These are phyloP conservation scores for Eutrigla gurnardus DNA, from an alignment of 2,797 vertebrate genomes.

Conservation along the genomic window DNA sequence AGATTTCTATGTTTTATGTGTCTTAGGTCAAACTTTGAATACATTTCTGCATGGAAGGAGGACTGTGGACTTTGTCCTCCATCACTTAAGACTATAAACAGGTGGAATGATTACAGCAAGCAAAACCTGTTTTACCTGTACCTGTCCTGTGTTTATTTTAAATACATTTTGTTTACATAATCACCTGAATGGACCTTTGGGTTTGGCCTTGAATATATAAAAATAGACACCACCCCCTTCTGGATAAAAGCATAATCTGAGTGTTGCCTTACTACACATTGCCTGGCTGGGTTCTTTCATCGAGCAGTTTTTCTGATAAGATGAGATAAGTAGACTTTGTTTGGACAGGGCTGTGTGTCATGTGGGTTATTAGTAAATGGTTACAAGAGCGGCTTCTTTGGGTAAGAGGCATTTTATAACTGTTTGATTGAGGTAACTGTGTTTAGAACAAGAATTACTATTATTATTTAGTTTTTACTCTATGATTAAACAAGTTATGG, in stretches of 20 bases:
- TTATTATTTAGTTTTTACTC: neutral
- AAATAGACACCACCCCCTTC: constrained; percentile 29
- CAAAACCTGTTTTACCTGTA: neutral
- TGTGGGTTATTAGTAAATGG: constrained; percentile 39
- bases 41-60: neutral
- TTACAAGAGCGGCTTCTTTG: constrained; percentile 22
- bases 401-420: neutral
- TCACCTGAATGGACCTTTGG: constrained; percentile 30
- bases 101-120: neutral
- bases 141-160: constrained; percentile 16
- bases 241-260: constrained; percentile 11
- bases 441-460: constrained; percentile 8
- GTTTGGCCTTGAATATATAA: constrained; percentile 38
- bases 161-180: constrained; percentile 13
- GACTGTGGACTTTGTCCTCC: neutral
- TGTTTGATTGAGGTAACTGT: neutral
- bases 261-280: constrained; percentile 34
- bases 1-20: neutral
- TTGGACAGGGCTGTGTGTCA: constrained; percentile 28
- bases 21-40: neutral
- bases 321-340: constrained; percentile 57
- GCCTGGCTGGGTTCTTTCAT: constrained; percentile 32
- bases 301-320: constrained; percentile 53
- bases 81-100: neutral
- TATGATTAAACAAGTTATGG: neutral